Evolutionary conservation across 2,888 invertebrate genomes (phyloP), one percentile per base, ranked within the genome.

Genomic region (Chrysina gloriosa): DNA sequence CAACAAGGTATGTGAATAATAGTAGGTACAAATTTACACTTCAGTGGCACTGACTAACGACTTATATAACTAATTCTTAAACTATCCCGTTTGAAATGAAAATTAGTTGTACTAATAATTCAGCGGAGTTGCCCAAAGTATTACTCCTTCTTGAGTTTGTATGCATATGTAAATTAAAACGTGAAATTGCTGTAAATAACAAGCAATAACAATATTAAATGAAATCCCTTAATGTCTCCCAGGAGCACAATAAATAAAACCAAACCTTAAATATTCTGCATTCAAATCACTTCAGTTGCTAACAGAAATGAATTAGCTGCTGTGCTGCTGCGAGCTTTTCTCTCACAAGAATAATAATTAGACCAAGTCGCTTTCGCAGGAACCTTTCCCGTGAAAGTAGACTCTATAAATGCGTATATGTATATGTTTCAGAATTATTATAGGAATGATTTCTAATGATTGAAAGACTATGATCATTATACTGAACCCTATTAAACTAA

Each of bases 191-290:
- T 36, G 25, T 5, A 25, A 16, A 58, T 58, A 58, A 58, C 58
- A 50, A 48, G 63, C 21, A 31, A 42, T 34, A 65, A 65, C 65
- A 19, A 54, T 7, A 45, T n/a, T 45, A 19, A 65, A 56, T 56
- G 56, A 65, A 69, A 72, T 68, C 69, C 69, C 69, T 70, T 71
- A 69, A 73, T 71, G 63, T 65, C 73, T 74, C 75, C 74, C 75
- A 34, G 63, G 71, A 66, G 75, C 63, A 63, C 69, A 71, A 73
- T 75, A 72, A 74, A 75, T 73, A 70, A 56, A 70, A 70, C 71
- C 69, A 69, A 58, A 67, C 65, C 61, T 69, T 64, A 69, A 69
- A 65, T 65, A 64, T 58, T 69, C 64, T 65, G 70, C 63, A 70
- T 72, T 70, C 70, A 67, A 66, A 70, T 61, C 67, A 68, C 56